Evolutionary conservation across 1,140 invertebrate genomes (phyloP).

Genomic region (Drosophila kurseongensis): DNA sequence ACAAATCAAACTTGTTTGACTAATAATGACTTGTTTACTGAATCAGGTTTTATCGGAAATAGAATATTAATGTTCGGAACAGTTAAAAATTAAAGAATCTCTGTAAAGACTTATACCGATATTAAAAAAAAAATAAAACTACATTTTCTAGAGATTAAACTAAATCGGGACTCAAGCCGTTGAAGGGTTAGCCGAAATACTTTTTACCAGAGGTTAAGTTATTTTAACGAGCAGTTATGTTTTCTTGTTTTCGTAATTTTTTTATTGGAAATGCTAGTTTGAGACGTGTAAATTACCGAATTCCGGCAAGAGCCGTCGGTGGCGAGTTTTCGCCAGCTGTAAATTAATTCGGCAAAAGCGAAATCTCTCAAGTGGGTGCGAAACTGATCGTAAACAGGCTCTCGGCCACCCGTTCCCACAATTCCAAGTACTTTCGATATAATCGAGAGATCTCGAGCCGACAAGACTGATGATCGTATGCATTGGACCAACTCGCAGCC

Average conservation of each 20-base stretch:
- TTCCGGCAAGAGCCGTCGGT: background rate
- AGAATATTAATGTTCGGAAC: no score
- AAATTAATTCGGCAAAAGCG: slow-evolving; percentile 30
- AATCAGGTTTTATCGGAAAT: no score
- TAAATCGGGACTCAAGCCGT: no score
- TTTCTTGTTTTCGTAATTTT: background rate
- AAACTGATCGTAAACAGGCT: slow-evolving; percentile 64
- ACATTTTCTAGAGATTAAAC: no score
- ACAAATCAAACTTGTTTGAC: no score
- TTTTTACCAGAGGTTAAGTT: no score
- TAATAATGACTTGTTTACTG: no score
- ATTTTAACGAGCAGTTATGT: no score
- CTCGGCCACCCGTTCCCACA: slow-evolving; percentile 17
- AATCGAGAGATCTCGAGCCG: slow-evolving; percentile 18
- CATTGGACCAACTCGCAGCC: slow-evolving; percentile 29
- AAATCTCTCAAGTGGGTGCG: slow-evolving; percentile 72
- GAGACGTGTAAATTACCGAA: background rate
- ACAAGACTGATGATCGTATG: slow-evolving; percentile 33
- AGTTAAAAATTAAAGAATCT: no score
- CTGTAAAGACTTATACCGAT: no score
- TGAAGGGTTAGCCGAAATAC: no score
- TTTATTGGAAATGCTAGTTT: background rate
- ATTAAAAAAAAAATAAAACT: no score
- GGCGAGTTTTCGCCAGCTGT: slow-evolving; percentile 25
- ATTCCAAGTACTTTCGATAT: slow-evolving; percentile 37